Conservation (phyloP, 2,888 invertebrate genomes). For the Phaedon cochleariae region DNA sequence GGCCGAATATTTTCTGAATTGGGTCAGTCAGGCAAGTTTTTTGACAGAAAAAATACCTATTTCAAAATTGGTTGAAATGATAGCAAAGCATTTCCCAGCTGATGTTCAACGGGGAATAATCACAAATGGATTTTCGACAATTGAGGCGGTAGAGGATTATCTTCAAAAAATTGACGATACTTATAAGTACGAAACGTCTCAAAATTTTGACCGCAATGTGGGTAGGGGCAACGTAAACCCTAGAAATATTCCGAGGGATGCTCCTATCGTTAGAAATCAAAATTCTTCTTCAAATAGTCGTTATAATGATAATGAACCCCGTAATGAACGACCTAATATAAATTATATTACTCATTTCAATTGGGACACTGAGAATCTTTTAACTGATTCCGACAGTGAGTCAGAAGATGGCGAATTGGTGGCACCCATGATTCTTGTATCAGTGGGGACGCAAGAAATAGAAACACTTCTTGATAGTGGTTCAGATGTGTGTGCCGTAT, state of each 20-base stretch:
- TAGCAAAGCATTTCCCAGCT: conserved; percentile 21
- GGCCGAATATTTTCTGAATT: too few relatives aligned
- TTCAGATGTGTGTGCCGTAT: too few relatives aligned
- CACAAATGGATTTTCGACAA: conserved; percentile 9
- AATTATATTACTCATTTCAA: not conserved
- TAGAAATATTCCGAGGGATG: not conserved
- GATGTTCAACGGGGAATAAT: conserved; percentile 22
- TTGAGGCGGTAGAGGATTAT: too few relatives aligned
- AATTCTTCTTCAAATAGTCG: not conserved
- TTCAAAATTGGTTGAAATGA: conserved; percentile 6
- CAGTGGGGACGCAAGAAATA: not conserved
- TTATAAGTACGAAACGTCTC: not conserved
- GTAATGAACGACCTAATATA: not conserved
- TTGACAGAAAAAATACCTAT: not conserved
- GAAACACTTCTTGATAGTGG: too few relatives aligned
- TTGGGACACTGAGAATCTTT: not conserved
- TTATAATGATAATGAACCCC: not conserved
- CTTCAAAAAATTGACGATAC: conserved; percentile 20
- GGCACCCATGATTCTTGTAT: not conserved
- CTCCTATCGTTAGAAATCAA: not conserved
- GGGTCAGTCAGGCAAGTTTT: not conserved
- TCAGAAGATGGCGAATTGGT: not conserved
- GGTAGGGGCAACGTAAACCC: not conserved
- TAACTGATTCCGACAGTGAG: not conserved
- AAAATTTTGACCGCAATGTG: not conserved